A percentile compares a stretch with the other conserved stretches of the same genome.
phyloP scores from a whole-genome alignment of 2,797 vertebrate species.

The Rhabdophis nuchalis region DNA sequence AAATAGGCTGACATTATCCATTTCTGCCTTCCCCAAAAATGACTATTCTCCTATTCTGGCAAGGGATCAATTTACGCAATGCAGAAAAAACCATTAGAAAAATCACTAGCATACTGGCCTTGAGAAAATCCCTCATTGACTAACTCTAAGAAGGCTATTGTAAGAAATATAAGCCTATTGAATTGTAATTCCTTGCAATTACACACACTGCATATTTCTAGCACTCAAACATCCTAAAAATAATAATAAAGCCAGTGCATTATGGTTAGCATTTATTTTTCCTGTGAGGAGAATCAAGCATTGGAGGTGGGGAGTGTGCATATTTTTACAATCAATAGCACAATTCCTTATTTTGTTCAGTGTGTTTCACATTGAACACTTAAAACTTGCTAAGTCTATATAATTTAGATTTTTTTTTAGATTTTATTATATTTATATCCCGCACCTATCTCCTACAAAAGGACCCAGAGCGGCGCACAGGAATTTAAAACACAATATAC shows the following conservation, averaged over 20 bases:
- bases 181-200: background rate
- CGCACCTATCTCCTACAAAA: no score
- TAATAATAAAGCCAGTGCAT: background rate
- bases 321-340: background rate
- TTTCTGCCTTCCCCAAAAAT: background rate
- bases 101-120: background rate
- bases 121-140: background rate
- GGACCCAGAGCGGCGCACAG: no score
- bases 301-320: background rate
- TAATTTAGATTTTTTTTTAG: no score
- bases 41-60: background rate
- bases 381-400: no score
- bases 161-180: background rate
- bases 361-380: background rate
- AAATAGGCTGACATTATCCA: background rate
- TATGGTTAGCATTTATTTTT: background rate
- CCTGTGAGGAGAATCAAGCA: background rate
- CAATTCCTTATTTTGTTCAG: background rate
- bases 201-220: background rate
- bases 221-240: background rate
- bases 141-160: background rate
- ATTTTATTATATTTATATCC: no score
- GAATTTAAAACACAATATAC: no score
- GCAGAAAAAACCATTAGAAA: background rate
- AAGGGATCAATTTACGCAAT: background rate